Conservation (phyloP, 2,113 vertebrate genomes). For the Lasiurus borealis region DNA sequence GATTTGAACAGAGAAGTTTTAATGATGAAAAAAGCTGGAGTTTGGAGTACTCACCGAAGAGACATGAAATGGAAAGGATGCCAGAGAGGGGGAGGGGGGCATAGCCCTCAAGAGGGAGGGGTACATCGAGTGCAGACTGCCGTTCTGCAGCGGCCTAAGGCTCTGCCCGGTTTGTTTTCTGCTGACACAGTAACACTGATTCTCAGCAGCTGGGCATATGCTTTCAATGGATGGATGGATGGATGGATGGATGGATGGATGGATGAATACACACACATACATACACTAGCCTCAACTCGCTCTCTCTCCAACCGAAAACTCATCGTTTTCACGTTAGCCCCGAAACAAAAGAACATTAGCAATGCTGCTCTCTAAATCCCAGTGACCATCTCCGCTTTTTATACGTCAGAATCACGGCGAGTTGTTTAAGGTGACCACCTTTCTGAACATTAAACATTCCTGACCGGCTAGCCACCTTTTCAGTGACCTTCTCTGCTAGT, state of each 20-base stretch:
- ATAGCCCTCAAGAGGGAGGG: not conserved
- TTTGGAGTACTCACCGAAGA: not conserved
- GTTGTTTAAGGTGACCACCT: not conserved
- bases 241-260: too few relatives aligned
- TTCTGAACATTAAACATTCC: not conserved
- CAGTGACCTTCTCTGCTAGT: not conserved
- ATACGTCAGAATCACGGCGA: not conserved
- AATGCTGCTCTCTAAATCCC: not conserved
- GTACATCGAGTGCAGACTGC: not conserved
- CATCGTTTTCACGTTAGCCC: slow-evolving; percentile 5
- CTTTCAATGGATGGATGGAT: not conserved
- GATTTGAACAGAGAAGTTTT: slow-evolving; percentile 44
- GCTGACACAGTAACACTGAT: not conserved
- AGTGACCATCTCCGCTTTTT: slow-evolving; percentile 15
- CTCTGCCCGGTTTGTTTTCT: not conserved
- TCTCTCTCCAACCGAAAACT: not conserved
- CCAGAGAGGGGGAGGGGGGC: not conserved
- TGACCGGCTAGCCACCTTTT: not conserved
- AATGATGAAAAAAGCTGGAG: slow-evolving; percentile 13
- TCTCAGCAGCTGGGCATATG: not conserved
- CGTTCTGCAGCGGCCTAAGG: too few relatives aligned
- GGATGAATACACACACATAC: not conserved
- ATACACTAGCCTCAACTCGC: not conserved
- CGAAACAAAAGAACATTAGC: slow-evolving; percentile 36
- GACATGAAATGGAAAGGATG: not conserved